Percentiles rank a stretch among this genome's conserved stretches.
Conservation (phyloP, 2,888 invertebrate genomes). For the Hemithea aestivaria region DNA sequence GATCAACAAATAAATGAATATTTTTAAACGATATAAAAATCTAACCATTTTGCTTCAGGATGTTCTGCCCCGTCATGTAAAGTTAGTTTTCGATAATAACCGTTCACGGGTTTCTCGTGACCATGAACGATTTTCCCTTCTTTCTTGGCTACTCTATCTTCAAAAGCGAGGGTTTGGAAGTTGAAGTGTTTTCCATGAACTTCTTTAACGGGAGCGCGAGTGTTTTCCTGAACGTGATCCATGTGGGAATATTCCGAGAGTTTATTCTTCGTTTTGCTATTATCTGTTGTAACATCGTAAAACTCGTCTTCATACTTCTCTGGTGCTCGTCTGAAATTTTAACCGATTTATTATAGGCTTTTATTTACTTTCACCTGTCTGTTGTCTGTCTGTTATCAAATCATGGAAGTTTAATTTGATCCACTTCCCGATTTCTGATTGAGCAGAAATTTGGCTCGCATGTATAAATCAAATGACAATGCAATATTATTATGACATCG, state of each 20-base stretch:
- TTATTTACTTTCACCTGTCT: too few relatives aligned
- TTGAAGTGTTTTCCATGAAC: slow-evolving; percentile 24
- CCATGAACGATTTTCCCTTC: slow-evolving; percentile 16
- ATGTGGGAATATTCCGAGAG: background rate
- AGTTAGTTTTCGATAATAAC: slow-evolving; percentile 23
- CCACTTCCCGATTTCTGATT: too few relatives aligned
- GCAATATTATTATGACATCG: too few relatives aligned
- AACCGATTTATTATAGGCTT: too few relatives aligned
- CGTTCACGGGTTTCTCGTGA: slow-evolving; percentile 17
- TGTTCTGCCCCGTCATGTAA: slow-evolving; percentile 11
- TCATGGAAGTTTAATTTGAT: too few relatives aligned
- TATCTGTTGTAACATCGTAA: slow-evolving; percentile 1
- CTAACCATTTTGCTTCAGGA: slow-evolving; percentile 44
- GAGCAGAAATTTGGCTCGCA: too few relatives aligned
- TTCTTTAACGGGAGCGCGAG: slow-evolving; percentile 21
- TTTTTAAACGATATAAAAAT: slow-evolving; percentile 4
- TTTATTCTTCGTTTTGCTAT: background rate
- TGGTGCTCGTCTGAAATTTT: slow-evolving; percentile 1
- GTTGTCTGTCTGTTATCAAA: too few relatives aligned
- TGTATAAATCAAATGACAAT: too few relatives aligned
- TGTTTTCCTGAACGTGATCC: slow-evolving; percentile 18
- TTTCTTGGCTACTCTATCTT: slow-evolving; percentile 22
- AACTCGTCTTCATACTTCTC: background rate
- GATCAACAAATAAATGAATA: background rate
- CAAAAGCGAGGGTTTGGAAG: slow-evolving; percentile 15